phyloP scores from a whole-genome alignment of 2,113 vertebrate species.

The Silurus meridionalis region DNA sequence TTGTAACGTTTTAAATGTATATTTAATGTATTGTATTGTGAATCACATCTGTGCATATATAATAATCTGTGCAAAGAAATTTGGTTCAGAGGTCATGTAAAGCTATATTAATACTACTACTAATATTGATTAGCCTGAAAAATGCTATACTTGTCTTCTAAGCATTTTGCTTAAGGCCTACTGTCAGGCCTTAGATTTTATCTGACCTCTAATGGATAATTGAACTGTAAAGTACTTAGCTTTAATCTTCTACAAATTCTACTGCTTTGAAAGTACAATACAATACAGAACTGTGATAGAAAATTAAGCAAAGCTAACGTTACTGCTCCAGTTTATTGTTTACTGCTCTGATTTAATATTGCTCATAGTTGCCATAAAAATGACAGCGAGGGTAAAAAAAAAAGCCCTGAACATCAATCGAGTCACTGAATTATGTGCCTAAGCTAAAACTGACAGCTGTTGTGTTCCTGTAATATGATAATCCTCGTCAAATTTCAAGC shows the following conservation, averaged over 20 bases:
- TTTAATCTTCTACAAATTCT: not conserved
- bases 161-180: not conserved
- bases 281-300: not conserved
- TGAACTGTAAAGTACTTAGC: not conserved
- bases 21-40: no score
- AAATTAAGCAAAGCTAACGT: not conserved
- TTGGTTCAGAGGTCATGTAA: not conserved
- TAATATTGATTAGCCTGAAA: not conserved
- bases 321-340: not conserved
- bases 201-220: not conserved
- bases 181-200: not conserved
- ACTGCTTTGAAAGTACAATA: not conserved
- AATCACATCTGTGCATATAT: no score
- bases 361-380: not conserved
- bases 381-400: not conserved
- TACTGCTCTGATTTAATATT: not conserved
- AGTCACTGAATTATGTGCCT: not conserved
- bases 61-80: no score
- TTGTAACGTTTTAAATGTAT: no score
- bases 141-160: not conserved
- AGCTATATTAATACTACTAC: no score
- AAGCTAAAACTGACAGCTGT: not conserved
- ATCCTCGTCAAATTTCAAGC: not conserved
- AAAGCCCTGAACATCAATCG: not conserved
- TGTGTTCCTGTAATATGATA: slow-evolving; percentile 7